Evolutionary conservation across 2,888 invertebrate species (phyloP).

Genomic region (Drosophila subquinaria): DNA sequence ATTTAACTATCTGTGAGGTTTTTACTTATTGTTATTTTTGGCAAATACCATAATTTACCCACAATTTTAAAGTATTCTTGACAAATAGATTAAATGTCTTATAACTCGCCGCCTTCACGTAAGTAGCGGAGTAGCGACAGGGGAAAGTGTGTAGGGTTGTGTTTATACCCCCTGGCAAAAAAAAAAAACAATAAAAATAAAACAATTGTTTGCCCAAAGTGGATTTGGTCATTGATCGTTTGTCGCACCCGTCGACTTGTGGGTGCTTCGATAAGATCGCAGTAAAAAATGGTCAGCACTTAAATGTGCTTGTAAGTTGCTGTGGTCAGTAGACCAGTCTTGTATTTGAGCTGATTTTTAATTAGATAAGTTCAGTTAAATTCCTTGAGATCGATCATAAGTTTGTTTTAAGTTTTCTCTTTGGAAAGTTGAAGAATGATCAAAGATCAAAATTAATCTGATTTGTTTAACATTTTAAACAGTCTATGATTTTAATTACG

Average conservation of each 20-base stretch:
- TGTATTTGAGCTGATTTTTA: slow-evolving; percentile 10
- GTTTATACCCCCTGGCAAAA: not conserved
- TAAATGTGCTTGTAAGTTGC: slow-evolving; percentile 3
- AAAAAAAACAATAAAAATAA: slow-evolving; percentile 43
- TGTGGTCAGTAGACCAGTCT: not conserved
- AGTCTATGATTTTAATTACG: not conserved
- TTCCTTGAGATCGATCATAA: slow-evolving; percentile 5
- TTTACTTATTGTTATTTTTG: slow-evolving; percentile 16
- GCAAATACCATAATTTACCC: slow-evolving; percentile 53
- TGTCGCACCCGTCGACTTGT: slow-evolving; percentile 44
- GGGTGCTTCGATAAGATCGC: slow-evolving; percentile 34
- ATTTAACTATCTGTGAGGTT: slow-evolving; percentile 45
- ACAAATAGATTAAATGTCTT: slow-evolving; percentile 46
- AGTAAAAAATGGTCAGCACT: not conserved
- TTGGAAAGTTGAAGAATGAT: slow-evolving; percentile 1
- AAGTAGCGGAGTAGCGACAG: not conserved
- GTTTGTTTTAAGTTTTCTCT: not conserved
- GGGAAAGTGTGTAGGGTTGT: not conserved
- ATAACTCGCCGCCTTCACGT: slow-evolving; percentile 35
- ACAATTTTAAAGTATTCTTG: slow-evolving; percentile 19
- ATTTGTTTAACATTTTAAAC: not conserved
- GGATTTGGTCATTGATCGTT: slow-evolving; percentile 51
- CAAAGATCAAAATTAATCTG: not conserved
- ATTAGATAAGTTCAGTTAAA: slow-evolving; percentile 11
- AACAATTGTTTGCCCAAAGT: slow-evolving; percentile 58